These are phyloP conservation scores for Pyrgus malvae DNA, from an alignment of 2,888 invertebrate species.

Conservation along the genomic window DNA sequence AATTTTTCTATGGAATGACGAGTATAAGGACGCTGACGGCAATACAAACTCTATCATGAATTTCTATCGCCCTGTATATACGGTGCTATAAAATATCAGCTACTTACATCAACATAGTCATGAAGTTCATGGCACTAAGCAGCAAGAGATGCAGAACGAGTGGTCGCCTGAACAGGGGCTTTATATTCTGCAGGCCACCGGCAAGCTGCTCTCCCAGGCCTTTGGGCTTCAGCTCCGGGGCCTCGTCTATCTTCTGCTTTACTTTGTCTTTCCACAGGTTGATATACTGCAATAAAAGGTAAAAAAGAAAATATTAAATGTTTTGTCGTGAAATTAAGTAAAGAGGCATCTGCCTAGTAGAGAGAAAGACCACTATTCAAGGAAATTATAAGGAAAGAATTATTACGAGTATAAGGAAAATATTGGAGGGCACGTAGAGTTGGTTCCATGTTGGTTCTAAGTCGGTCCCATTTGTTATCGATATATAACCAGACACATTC, in stretches of 20 bases:
- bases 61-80: neutral
- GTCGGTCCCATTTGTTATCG: too few relatives aligned
- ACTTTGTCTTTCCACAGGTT: constrained; percentile 57
- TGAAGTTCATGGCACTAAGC: constrained; percentile 53
- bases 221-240: constrained; percentile 38
- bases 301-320: too few relatives aligned
- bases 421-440: too few relatives aligned
- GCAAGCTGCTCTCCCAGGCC: constrained; percentile 51
- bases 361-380: too few relatives aligned
- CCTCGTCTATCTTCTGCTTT: constrained; percentile 41
- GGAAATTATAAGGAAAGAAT: too few relatives aligned
- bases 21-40: too few relatives aligned
- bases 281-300: constrained; percentile 44
- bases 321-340: too few relatives aligned
- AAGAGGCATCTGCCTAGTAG: too few relatives aligned
- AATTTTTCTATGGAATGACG: too few relatives aligned
- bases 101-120: constrained; percentile 68
- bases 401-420: too few relatives aligned
- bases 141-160: constrained; percentile 47
- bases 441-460: too few relatives aligned
- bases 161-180: constrained; percentile 64
- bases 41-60: neutral
- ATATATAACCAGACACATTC: too few relatives aligned
- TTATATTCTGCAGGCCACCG: constrained; percentile 56
- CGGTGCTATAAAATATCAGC: neutral